Percentiles rank a stretch among this genome's conserved stretches.
Conservation (phyloP, 2,113 vertebrate genomes). For the Sciurus niger region DNA sequence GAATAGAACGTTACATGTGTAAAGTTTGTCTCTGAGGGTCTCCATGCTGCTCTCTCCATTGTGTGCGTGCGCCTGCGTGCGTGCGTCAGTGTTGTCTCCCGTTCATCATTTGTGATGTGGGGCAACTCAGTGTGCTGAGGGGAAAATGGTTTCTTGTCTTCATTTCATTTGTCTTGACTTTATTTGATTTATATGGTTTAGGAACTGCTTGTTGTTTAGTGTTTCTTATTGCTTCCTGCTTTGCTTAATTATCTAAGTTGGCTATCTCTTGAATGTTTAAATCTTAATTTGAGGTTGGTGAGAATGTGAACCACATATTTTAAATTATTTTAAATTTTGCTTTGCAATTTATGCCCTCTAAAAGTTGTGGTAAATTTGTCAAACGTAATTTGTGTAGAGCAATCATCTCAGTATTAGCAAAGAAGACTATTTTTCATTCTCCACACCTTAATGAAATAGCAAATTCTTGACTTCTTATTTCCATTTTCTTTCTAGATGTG, state of each 20-base stretch:
- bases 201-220: conserved; percentile 41
- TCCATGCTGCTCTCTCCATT: conserved; percentile 52
- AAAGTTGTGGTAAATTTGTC: conserved; percentile 49
- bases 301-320: conserved; percentile 55
- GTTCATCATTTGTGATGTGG: conserved; percentile 46
- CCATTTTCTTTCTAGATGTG: conserved; percentile 7
- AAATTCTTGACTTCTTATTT: conserved; percentile 53
- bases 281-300: conserved; percentile 67
- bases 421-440: conserved; percentile 18
- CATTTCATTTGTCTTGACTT: conserved; percentile 58
- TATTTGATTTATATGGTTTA: conserved; percentile 66
- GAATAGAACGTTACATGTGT: neutral
- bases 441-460: conserved; percentile 42
- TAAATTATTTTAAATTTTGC: conserved; percentile 45
- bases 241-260: conserved; percentile 69
- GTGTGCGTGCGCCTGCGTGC: conserved; percentile 1
- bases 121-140: conserved; percentile 38
- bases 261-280: conserved; percentile 56
- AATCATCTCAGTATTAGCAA: conserved; percentile 22
- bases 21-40: conserved; percentile 23
- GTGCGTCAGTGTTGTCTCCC: neutral
- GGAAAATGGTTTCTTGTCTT: conserved; percentile 68
- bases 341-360: neutral
- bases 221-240: conserved; percentile 51
- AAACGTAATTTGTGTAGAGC: neutral